A percentile compares a stretch with the other conserved stretches of the same genome.
Evolutionary conservation across 2,797 vertebrate species (phyloP).

Genomic region (Mormyrops attenuatus): DNA sequence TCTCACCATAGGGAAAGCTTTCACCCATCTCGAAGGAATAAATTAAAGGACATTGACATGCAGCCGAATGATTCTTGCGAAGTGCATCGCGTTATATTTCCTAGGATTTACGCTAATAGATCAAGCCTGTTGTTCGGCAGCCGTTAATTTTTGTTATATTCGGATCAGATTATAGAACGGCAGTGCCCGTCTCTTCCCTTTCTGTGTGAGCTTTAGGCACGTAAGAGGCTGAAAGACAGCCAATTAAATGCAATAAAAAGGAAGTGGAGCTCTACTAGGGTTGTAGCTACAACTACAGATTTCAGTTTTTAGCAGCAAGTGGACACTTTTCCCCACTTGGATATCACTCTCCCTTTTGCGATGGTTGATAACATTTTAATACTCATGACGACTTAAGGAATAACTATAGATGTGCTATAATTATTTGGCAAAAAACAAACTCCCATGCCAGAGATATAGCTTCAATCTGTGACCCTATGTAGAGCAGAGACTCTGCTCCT

Average conservation of each 20-base stretch:
- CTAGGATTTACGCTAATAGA: conserved; percentile 26
- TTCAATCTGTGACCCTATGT: neutral
- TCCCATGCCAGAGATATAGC: conserved; percentile 27
- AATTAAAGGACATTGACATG: conserved; percentile 51
- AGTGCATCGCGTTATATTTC: conserved; percentile 47
- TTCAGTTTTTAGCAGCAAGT: conserved; percentile 54
- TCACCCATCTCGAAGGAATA: conserved; percentile 60
- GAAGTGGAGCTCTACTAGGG: conserved; percentile 29
- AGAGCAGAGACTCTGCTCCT: conserved; percentile 34
- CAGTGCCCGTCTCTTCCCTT: conserved; percentile 29
- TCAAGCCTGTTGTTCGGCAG: conserved; percentile 31
- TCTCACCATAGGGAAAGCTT: conserved; percentile 65
- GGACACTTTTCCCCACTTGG: conserved; percentile 36
- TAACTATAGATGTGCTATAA: conserved; percentile 26
- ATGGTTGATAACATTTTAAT: conserved; percentile 49
- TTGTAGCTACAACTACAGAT: conserved; percentile 32
- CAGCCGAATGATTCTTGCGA: conserved; percentile 45
- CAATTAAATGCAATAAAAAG: conserved; percentile 34
- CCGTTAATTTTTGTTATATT: conserved; percentile 47
- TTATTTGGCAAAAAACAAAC: conserved; percentile 31
- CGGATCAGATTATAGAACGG: conserved; percentile 45
- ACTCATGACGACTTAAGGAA: conserved; percentile 41
- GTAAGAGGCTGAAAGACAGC: conserved; percentile 43
- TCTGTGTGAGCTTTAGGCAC: conserved; percentile 48
- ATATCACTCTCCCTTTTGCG: conserved; percentile 38